These are phyloP conservation scores for Neocloeon triangulifer DNA, from an alignment of 1,140 invertebrate species.

Conservation along the genomic window DNA sequence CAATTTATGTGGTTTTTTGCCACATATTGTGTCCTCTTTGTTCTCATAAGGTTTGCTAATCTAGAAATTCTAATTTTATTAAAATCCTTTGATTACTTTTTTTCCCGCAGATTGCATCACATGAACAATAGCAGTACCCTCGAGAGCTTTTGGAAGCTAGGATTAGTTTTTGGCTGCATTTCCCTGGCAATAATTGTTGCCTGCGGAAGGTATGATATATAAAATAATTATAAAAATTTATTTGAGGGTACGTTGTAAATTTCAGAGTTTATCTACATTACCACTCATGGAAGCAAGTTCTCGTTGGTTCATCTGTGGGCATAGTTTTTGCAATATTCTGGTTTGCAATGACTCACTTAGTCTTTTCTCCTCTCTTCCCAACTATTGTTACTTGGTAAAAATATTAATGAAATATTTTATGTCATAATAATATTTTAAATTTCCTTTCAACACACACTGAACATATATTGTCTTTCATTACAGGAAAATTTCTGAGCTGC, in stretches of 20 bases:
- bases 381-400: slow-evolving; percentile 65
- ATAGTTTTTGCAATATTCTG: slow-evolving; percentile 41
- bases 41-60: slow-evolving; percentile 52
- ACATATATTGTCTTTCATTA: too few species aligned
- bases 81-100: not conserved
- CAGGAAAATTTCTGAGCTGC: slow-evolving; percentile 68
- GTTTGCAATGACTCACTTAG: slow-evolving; percentile 54
- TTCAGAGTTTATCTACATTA: slow-evolving; percentile 63
- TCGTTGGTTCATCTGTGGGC: slow-evolving; percentile 50
- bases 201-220: slow-evolving; percentile 29
- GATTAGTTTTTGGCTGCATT: slow-evolving; percentile 36
- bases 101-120: slow-evolving; percentile 45
- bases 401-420: slow-evolving; percentile 6
- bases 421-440: not conserved
- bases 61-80: slow-evolving; percentile 1
- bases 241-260: not conserved
- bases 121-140: slow-evolving; percentile 49
- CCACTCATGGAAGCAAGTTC: slow-evolving; percentile 61
- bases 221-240: slow-evolving; percentile 1
- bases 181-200: slow-evolving; percentile 34
- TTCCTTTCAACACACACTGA: slow-evolving; percentile 5
- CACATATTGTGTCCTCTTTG: slow-evolving; percentile 63
- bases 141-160: slow-evolving; percentile 47
- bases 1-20: slow-evolving; percentile 88
- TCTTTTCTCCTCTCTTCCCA: slow-evolving; percentile 70